Base-by-base conservation (phyloP, 2,113 vertebrate species). In the Pyrgilauda ruficollis region DNA sequence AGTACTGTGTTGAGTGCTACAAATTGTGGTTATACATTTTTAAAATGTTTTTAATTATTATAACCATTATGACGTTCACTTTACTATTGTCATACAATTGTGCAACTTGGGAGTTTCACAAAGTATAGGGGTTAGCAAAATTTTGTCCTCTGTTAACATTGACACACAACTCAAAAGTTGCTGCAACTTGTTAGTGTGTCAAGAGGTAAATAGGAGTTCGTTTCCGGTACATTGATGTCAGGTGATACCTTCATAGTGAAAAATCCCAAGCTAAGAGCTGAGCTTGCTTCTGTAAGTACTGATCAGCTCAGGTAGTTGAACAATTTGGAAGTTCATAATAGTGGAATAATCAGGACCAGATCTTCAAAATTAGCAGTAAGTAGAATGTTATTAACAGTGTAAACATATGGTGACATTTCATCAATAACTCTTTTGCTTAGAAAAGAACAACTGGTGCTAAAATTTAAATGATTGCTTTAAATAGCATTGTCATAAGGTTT, bases 331-430 rank as follows among this genome's bases (percentile, higher is more conserved):
- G 21, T 53, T 84, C 35, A 7, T 41, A 80, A 13, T 4, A 46
- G 7, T 77, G 12, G 39, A 55, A 86, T 78, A 84, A 87, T 67
- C 58, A 85, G 72, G 37, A 87, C 10, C 3, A 1, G 13, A 37
- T 83, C 26, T 90, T 87, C 33, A 82, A 70, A 92, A 85, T 53
- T 21, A 52, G 15, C 50, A 76, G 11, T 69, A 83, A 49, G 2
- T 49, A 85, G 62, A 52, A 62, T 21, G 5, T 79, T 75, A 53
- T 9, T 50, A 69, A 75, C 22, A 82, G 79, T 77, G 76, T 72
- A 87, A 92, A 90, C 91, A 96, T 93, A 96, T n/a, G 59, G 91
- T 97, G 95, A 94, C 93, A 95, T 96, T 97, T 97, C 92, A 96
- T 97, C 92, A 96, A 27, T 96, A 95, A 88, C 52, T 90, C 69